Evolutionary conservation across 2,113 vertebrate genomes (phyloP).

Genomic region (Psophia crepitans): DNA sequence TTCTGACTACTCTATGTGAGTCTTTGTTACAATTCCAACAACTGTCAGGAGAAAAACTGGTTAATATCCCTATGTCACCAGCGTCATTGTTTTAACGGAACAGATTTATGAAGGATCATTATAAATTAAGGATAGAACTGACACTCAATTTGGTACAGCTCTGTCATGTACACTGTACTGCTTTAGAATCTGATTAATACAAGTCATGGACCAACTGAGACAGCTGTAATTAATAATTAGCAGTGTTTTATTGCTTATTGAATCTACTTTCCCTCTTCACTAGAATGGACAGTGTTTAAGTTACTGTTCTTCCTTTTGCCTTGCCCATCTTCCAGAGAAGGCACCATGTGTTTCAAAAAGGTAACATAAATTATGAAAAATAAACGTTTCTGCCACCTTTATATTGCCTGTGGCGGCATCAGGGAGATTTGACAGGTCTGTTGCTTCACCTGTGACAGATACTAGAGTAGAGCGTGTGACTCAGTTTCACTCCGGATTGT

Average conservation of each 20-base stretch:
- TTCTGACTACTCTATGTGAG: background rate
- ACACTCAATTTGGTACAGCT: background rate
- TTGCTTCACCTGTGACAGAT: background rate
- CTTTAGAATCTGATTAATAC: background rate
- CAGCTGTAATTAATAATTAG: background rate
- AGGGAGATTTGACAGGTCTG: background rate
- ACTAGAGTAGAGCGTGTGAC: rapidly evolving
- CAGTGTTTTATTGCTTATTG: background rate
- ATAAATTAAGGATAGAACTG: background rate
- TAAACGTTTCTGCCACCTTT: background rate
- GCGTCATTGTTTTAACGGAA: background rate
- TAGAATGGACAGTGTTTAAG: background rate
- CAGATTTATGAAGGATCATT: background rate
- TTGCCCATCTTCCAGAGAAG: background rate
- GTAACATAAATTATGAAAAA: background rate
- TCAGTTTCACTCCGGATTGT: background rate
- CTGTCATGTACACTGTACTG: rapidly evolving
- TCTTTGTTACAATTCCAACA: background rate
- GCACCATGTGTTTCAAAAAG: background rate
- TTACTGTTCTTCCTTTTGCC: background rate
- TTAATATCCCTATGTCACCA: background rate
- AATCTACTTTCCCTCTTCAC: background rate
- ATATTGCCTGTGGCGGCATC: background rate
- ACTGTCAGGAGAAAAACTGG: background rate
- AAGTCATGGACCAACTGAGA: background rate